Evolutionary conservation across 37 sponge, comb jelly and placozoan species (phyloP), one percentile per base, ranked within the genome.

Genomic region (Theonella swinhoei): DNA sequence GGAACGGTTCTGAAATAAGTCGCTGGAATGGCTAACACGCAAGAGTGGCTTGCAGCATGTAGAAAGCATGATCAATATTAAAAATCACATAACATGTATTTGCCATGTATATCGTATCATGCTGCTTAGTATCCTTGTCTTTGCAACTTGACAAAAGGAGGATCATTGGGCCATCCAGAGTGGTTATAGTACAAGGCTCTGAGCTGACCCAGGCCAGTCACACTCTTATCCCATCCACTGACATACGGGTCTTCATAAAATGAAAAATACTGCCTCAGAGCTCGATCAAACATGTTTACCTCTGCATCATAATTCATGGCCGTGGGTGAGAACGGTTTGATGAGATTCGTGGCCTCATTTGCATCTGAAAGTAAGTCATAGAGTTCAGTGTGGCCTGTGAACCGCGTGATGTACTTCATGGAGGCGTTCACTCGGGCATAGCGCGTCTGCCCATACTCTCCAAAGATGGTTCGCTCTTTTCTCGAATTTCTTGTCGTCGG

Each of bases 381-480:
- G 20, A 91, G 73, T 77, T 91, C 92, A 41, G 59, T 31, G 14
- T 84, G 80, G 3, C 85, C 89, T 24, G 92, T 78, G 4, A 80
- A 62, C 1, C 92, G 64, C 2, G 39, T 83, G 8, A 91, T 64
- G 47, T 82, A 86, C 67, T 91, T 91, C 54, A 64, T 41, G 4
- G 29, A 36, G 0, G 70, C 42, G 69, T 78, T 70, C 7, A 66
- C 47, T 14, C 89, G 32, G 11, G 74, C 78, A 77, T 75, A 88
- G 3, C 91, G 88, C 1, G 88, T 80, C 39, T 85, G 91, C 0
- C 91, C 91, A 62, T 91, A 91, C 39, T 91, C 91, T 29, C 91
- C 91, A 87, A 40, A 91, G 20, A 91, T 77, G 62, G 66, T 60
- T 11, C 91, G 59, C 23, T 41, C 59, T 31, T 11, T 41, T 62